Percentiles rank a stretch among this genome's conserved stretches.
Evolutionary conservation across 2,113 vertebrate species (phyloP).

Genomic region (Trogon melanurus): DNA sequence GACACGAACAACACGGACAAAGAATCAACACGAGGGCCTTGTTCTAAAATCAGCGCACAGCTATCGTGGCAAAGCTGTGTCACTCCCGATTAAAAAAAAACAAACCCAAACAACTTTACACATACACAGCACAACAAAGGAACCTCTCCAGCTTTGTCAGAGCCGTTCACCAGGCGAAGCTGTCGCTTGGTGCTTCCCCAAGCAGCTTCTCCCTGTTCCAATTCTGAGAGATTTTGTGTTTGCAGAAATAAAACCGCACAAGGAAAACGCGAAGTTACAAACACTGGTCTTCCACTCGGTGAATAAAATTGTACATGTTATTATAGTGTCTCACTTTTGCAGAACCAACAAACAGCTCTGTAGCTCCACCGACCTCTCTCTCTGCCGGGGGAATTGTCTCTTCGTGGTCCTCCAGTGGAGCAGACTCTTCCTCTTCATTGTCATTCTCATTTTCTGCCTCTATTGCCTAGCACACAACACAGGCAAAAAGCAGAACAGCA

Average conservation of each 20-base stretch:
- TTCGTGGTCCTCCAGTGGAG: background rate
- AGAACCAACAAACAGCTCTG: background rate
- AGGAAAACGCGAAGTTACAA: background rate
- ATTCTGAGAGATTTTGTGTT: background rate
- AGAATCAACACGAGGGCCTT: background rate
- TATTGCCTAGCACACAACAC: background rate
- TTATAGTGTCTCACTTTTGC: background rate
- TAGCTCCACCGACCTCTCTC: fast-evolving
- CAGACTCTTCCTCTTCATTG: background rate
- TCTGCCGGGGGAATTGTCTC: background rate
- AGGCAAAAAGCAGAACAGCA: background rate
- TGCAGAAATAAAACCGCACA: background rate
- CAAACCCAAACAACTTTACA: background rate
- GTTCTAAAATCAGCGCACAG: background rate
- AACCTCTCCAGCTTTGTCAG: background rate
- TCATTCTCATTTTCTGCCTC: background rate
- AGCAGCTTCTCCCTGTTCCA: background rate
- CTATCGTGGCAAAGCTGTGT: background rate
- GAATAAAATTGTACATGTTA: background rate
- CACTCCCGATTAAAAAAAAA: background rate
- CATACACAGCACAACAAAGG: background rate
- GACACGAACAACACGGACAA: background rate
- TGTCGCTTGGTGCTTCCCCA: background rate
- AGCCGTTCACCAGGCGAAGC: background rate
- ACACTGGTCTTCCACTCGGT: too few relatives aligned